Conservation (phyloP, 2,113 vertebrate genomes). For the Chionomys nivalis region DNA sequence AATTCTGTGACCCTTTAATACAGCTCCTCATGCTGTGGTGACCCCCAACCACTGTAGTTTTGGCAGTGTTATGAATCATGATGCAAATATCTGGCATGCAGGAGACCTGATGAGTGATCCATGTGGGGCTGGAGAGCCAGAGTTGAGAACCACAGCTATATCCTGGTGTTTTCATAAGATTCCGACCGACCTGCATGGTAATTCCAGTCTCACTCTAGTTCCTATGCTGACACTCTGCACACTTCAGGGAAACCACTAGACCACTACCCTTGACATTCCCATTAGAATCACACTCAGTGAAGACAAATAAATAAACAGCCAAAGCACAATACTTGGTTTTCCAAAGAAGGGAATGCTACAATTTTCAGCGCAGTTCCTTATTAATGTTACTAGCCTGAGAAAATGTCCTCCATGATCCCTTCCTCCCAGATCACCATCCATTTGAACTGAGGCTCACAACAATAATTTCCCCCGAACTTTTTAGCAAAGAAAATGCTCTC, state of each 20-base stretch:
- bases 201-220: neutral
- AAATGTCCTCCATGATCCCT: neutral
- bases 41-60: neutral
- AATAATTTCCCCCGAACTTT: neutral
- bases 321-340: neutral
- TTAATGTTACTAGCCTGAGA: neutral
- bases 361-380: neutral
- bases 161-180: neutral
- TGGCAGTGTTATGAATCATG: neutral
- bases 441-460: neutral
- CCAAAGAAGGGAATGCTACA: neutral
- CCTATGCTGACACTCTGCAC: neutral
- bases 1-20: neutral
- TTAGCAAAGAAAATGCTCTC: neutral
- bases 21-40: neutral
- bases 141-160: neutral
- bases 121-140: neutral
- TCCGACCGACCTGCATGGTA: neutral
- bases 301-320: conserved; percentile 39
- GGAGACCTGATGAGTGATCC: neutral
- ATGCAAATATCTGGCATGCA: neutral
- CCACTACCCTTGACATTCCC: neutral
- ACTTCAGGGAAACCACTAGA: neutral
- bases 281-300: neutral
- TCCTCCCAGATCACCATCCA: neutral